Evolutionary conservation across 2,888 invertebrate species (phyloP), one percentile per base, ranked within the genome.

Genomic region (Pilophorus perplexus): DNA sequence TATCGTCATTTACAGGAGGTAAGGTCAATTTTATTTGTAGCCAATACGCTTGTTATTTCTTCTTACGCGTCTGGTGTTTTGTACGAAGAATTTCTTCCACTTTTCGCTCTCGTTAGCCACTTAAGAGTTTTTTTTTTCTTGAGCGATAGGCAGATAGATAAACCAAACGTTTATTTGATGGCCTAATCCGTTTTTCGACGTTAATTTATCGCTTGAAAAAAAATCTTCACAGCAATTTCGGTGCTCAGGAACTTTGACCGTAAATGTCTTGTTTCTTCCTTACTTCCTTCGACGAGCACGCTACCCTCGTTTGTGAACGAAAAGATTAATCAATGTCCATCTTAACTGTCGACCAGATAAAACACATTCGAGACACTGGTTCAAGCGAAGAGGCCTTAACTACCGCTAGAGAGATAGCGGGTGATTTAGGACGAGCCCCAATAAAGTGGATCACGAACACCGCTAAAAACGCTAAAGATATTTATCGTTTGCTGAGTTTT

Each of bases 1-100:
- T 71, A 71, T 66, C 62, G 71, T 6, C 71, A 71, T 22, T 57
- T 71, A 12, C 68, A 69, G 42, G 71, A 71, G 67, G 71, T 71
- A 50, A 59, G 52, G 22, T 28, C n/a, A n/a, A 33, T 10, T 33
- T 33, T 33, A 10, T 10, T 10, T 33, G 37, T 42, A 18, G 42
- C n/a, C 42, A 42, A 42, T 4, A n/a, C 14, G 42, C 42, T 42
- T 33, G 10, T 10, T 33, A 33, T 33, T 33, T 10, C n/a, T n/a
- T n/a, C n/a, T n/a, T n/a, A n/a, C n/a, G n/a, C n/a, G n/a, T n/a
- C n/a, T n/a, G n/a, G n/a, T n/a, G n/a, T n/a, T n/a, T n/a, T n/a
- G n/a, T n/a, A n/a, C n/a, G n/a, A n/a, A n/a, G n/a, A n/a, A n/a
- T n/a, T n/a, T n/a, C n/a, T n/a, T n/a, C n/a, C n/a, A n/a, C n/a